Evolutionary conservation across 2,888 invertebrate species (phyloP).

Genomic region (Tyria jacobaeae): DNA sequence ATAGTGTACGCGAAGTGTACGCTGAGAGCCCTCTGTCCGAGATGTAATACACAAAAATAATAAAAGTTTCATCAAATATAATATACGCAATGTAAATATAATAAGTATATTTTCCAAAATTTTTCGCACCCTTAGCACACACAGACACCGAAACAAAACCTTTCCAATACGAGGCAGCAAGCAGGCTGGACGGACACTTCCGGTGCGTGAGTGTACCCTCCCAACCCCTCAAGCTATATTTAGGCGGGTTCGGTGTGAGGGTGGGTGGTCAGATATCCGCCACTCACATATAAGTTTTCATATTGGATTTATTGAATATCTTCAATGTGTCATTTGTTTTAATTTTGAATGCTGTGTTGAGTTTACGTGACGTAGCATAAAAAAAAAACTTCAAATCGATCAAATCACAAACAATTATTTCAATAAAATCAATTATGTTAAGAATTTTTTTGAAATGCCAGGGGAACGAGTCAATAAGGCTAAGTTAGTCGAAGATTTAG

Average conservation of each 20-base stretch:
- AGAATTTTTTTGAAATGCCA: too few relatives aligned
- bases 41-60: not conserved
- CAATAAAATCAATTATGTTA: too few relatives aligned
- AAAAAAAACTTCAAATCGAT: too few relatives aligned
- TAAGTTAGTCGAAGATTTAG: too few relatives aligned
- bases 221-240: slow-evolving; percentile 47
- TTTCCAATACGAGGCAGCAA: slow-evolving; percentile 51
- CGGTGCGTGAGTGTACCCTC: slow-evolving; percentile 63
- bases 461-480: too few relatives aligned
- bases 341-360: slow-evolving; percentile 6
- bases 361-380: too few relatives aligned
- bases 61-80: not conserved
- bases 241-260: slow-evolving; percentile 52
- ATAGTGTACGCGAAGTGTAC: too few relatives aligned
- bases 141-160: slow-evolving; percentile 45
- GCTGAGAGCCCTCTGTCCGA: too few relatives aligned
- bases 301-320: slow-evolving; percentile 52
- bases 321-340: slow-evolving; percentile 37
- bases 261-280: slow-evolving; percentile 51
- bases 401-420: too few relatives aligned
- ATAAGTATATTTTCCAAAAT: not conserved
- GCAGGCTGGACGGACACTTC: slow-evolving; percentile 65
- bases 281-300: slow-evolving; percentile 58
- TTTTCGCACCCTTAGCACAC: slow-evolving; percentile 12
- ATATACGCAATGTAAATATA: not conserved